A percentile compares a stretch with the other conserved stretches of the same genome.
phyloP scores from a whole-genome alignment of 2,888 invertebrate genomes.

The Amphipyra berbera region DNA sequence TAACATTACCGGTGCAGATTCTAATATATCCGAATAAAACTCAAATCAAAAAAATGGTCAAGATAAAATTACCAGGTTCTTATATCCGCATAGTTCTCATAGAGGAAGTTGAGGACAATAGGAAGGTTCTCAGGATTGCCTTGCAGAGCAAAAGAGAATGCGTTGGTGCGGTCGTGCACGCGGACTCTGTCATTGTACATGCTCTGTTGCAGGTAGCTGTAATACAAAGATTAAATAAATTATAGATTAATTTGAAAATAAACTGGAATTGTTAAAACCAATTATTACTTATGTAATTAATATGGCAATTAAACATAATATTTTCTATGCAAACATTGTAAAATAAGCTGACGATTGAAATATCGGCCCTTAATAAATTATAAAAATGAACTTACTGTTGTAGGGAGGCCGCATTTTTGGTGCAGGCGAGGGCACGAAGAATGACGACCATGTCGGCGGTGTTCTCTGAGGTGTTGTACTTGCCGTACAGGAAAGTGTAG shows the following conservation, averaged over 20 bases:
- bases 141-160: slow-evolving; percentile 85
- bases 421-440: slow-evolving; percentile 86
- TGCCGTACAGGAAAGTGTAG: slow-evolving; percentile 90
- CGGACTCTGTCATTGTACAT: slow-evolving; percentile 83
- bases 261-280: too few species aligned
- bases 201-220: slow-evolving; percentile 86
- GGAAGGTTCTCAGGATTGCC: slow-evolving; percentile 89
- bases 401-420: slow-evolving; percentile 68
- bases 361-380: too few species aligned
- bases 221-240: slow-evolving; percentile 45
- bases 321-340: too few species aligned
- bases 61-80: slow-evolving; percentile 68
- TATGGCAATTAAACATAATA: too few species aligned
- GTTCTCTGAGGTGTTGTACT: slow-evolving; percentile 90
- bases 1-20: too few species aligned
- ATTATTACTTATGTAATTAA: too few species aligned
- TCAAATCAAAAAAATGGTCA: background rate
- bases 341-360: too few species aligned
- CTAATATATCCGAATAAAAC: too few species aligned
- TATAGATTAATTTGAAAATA: background rate
- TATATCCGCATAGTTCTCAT: slow-evolving; percentile 67
- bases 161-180: slow-evolving; percentile 84
- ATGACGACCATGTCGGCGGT: slow-evolving; percentile 90
- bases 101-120: slow-evolving; percentile 88
- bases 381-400: slow-evolving; percentile 71